Conservation (phyloP, 2,888 invertebrate species). For the Ornithoptera alexandrae region DNA sequence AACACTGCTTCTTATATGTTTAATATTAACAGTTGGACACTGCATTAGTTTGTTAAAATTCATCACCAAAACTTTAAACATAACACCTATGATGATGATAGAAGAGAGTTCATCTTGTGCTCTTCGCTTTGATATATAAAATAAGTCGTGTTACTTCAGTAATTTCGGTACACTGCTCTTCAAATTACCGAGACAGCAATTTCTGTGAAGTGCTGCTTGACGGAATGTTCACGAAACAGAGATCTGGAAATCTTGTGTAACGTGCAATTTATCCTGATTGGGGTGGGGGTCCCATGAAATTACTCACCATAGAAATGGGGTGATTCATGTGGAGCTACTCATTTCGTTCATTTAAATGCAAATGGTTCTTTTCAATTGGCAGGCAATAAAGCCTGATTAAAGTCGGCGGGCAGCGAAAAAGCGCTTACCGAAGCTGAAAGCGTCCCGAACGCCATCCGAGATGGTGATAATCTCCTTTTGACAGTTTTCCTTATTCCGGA, state of each 20-base stretch:
- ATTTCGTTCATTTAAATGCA: conserved; percentile 27
- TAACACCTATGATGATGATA: too few relatives aligned
- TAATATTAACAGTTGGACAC: too few relatives aligned
- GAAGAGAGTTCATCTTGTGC: too few relatives aligned
- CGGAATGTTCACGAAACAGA: not conserved
- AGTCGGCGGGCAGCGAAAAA: conserved; percentile 12
- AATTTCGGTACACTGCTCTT: too few relatives aligned
- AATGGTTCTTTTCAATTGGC: conserved; percentile 28
- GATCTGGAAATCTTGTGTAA: not conserved
- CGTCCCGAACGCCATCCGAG: conserved; percentile 10
- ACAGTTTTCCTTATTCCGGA: conserved; percentile 21
- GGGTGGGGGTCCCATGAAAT: not conserved
- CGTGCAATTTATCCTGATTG: not conserved
- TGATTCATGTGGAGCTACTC: conserved; percentile 10
- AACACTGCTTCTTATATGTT: too few relatives aligned
- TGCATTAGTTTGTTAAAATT: too few relatives aligned
- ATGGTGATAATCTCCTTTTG: conserved; percentile 18
- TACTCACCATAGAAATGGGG: conserved; percentile 1
- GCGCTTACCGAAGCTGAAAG: conserved; percentile 21
- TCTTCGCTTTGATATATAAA: too few relatives aligned
- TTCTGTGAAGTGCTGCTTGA: too few relatives aligned
- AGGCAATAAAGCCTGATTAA: conserved; percentile 25
- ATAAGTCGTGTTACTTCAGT: too few relatives aligned
- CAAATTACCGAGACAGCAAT: too few relatives aligned
- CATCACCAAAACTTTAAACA: too few relatives aligned